phyloP scores from a whole-genome alignment of 2,888 invertebrate genomes.

The Caenorhabditis drosophilae region DNA sequence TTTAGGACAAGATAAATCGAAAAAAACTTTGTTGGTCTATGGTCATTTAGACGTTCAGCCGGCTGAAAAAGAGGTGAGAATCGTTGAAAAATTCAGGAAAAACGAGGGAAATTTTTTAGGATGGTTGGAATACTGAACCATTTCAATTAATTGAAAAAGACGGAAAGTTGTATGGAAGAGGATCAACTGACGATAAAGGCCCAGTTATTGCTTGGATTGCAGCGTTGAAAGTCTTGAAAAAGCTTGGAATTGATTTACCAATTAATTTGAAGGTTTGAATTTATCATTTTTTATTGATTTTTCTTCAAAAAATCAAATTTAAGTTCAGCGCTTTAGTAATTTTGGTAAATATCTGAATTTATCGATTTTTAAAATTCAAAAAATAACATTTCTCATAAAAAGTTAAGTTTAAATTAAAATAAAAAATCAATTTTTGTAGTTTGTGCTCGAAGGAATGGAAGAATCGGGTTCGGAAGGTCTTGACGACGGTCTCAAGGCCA shows the following conservation, averaged over 20 bases:
- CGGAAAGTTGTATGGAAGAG: slow-evolving; percentile 88
- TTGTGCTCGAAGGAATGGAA: slow-evolving; percentile 97
- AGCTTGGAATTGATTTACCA: slow-evolving; percentile 76
- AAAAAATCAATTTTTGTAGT: slow-evolving; percentile 72
- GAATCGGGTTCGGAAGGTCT: slow-evolving; percentile 95
- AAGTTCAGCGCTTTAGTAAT: no score
- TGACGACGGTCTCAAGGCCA: slow-evolving; percentile 79
- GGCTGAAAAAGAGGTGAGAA: slow-evolving; percentile 75
- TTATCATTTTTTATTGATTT: no score
- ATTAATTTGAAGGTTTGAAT: slow-evolving; percentile 74
- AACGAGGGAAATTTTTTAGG: slow-evolving; percentile 14
- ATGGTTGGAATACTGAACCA: slow-evolving; percentile 92
- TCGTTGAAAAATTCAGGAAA: neutral
- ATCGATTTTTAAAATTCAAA: no score
- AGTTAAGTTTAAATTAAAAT: no score
- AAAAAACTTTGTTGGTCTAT: slow-evolving; percentile 91
- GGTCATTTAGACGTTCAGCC: slow-evolving; percentile 99
- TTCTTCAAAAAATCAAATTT: no score
- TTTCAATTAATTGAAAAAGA: slow-evolving; percentile 86
- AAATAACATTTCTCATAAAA: no score
- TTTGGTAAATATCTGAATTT: no score
- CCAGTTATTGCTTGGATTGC: slow-evolving; percentile 93
- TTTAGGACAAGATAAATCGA: slow-evolving; percentile 29
- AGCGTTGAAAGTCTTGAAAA: slow-evolving; percentile 86
- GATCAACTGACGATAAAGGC: slow-evolving; percentile 89